A percentile compares a stretch with the other conserved stretches of the same genome.
These are phyloP conservation scores for Drosophila funebris DNA, from an alignment of 1,140 invertebrate species.

Conservation along the genomic window DNA sequence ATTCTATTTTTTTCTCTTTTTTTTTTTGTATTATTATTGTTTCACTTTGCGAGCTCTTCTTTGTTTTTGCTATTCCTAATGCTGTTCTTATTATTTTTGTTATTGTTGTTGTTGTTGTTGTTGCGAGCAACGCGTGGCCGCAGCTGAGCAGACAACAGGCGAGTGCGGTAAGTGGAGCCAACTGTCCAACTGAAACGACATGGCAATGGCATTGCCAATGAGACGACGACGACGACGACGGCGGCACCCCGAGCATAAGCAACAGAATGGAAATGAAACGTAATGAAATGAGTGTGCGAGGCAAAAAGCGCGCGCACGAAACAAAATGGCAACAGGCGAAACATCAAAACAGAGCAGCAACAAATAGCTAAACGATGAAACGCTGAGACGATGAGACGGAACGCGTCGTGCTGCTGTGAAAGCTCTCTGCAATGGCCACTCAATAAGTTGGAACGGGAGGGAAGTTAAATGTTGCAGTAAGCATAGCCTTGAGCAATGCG, in stretches of 20 bases:
- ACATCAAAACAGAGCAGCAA: slow-evolving; percentile 36
- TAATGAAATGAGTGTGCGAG: slow-evolving; percentile 1
- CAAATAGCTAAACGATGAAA: slow-evolving; percentile 9
- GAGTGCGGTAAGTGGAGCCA: slow-evolving; percentile 43
- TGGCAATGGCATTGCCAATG: slow-evolving; percentile 22
- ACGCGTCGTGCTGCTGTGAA: not conserved
- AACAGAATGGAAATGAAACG: slow-evolving; percentile 4
- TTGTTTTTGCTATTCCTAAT: slow-evolving; percentile 1
- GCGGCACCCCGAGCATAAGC: not conserved
- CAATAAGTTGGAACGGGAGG: not conserved
- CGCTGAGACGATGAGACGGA: not conserved
- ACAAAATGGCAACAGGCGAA: slow-evolving; percentile 20
- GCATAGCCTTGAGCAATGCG: slow-evolving; percentile 17
- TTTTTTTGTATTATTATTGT: slow-evolving; percentile 32
- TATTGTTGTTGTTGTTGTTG: slow-evolving; percentile 15
- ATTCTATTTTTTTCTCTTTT: slow-evolving; percentile 5
- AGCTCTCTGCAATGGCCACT: not conserved
- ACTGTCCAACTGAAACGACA: slow-evolving; percentile 33
- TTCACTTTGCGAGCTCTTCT: slow-evolving; percentile 24
- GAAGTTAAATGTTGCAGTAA: not conserved
- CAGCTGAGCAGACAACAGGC: slow-evolving; percentile 37
- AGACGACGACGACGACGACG: not conserved
- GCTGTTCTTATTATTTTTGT: not conserved
- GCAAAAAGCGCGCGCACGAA: slow-evolving; percentile 21
- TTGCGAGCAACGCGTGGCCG: slow-evolving; percentile 37